phyloP scores from a whole-genome alignment of 2,888 invertebrate species.

The Brachycybe producta region DNA sequence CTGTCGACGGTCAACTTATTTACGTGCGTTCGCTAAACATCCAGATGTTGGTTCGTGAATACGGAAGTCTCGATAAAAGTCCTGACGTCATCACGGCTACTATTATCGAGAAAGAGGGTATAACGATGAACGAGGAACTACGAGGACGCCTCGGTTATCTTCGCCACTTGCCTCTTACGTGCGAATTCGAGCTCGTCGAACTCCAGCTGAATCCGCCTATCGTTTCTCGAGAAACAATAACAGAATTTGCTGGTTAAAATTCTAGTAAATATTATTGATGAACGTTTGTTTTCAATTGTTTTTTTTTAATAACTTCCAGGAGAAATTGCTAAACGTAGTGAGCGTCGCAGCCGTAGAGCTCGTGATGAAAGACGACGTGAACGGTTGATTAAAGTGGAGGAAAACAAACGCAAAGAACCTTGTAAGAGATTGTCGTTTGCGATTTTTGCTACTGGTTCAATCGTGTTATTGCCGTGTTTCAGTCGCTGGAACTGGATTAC shows the following conservation, averaged over 20 bases:
- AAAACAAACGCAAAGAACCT: conserved; percentile 55
- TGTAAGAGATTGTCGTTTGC: too few species aligned
- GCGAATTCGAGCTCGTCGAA: conserved; percentile 81
- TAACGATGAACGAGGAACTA: conserved; percentile 63
- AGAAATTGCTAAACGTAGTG: conserved; percentile 57
- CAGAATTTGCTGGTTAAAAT: conserved; percentile 51
- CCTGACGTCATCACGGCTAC: conserved; percentile 58
- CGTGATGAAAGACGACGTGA: conserved; percentile 68
- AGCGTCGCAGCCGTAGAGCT: conserved; percentile 52
- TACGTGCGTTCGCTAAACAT: conserved; percentile 83
- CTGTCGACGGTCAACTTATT: conserved; percentile 80
- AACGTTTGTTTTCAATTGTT: conserved; percentile 11
- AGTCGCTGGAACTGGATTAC: conserved; percentile 23
- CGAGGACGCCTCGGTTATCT: conserved; percentile 60
- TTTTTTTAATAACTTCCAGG: conserved; percentile 38
- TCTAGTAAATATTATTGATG: not conserved
- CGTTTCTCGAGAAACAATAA: conserved; percentile 53
- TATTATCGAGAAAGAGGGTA: conserved; percentile 74
- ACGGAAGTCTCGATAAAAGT: conserved; percentile 64
- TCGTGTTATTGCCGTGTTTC: too few species aligned
- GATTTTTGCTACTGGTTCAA: too few species aligned
- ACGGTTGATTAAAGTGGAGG: conserved; percentile 56
- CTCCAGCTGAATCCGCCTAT: conserved; percentile 60
- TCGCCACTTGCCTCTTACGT: conserved; percentile 77
- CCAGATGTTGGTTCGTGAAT: conserved; percentile 72